Base-by-base conservation (phyloP, 1,140 invertebrate genomes). In the Micrasema longulum region DNA sequence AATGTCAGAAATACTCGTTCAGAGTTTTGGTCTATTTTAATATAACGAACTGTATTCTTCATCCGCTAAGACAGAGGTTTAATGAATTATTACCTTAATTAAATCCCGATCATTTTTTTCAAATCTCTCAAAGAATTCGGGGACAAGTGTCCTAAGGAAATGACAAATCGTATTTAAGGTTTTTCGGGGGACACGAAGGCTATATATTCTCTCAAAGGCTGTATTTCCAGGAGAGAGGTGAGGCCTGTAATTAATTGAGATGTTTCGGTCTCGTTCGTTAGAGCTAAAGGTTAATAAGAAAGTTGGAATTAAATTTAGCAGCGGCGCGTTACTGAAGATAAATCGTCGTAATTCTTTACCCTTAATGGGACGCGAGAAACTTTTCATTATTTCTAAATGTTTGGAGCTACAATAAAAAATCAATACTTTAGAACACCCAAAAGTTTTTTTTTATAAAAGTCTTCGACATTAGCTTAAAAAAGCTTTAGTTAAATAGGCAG, bases 281-380 rank as follows among this genome's bases (percentile, higher is more conserved):
- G 50, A 23, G n/a, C 18, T 23, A 53, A 53, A 53, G 50, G 50
- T 53, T 53, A 53, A 53, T 53, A 31, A 53, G 50, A 22, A 23
- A 23, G 18, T 53, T 53, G 50, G 50, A 53, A 53, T 53, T 53
- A 53, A 53, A 53, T 53, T 53, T 22, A 23, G 50, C 50, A 23
- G 26, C 22, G 50, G 50, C 6, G 22, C 22, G n/a, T n/a, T 53
- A 18, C 11, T 22, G 50, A 53, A 53, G 50, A 53, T 31, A 23
- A 23, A 53, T 53, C 10, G 50, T 0, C 9, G 50, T 23, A 12
- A 53, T 53, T 53, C 50, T 53, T 53, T 53, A 53, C 50, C 22
- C 50, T 53, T 53, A 53, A 53, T 23, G 50, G 26, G 50, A 53
- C 50, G 18, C 1, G 50, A 23, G 50, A 12, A 18, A 18, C 11